Base-by-base conservation (phyloP, 2,113 vertebrate species). In the Malurus alboscapulatus region DNA sequence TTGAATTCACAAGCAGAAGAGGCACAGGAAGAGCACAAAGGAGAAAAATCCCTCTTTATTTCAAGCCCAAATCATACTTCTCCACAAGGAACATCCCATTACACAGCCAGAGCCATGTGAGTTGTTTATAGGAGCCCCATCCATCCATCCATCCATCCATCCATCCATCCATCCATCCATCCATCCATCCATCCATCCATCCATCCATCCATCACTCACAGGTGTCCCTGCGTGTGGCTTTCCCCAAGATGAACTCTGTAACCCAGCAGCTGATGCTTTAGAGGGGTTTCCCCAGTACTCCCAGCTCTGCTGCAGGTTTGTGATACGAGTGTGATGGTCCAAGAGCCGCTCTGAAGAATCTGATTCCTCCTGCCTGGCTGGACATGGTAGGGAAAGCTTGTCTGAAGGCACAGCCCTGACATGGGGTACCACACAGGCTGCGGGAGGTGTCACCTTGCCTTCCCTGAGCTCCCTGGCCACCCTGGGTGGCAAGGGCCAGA, bases 1-100 rank as follows among this genome's bases (percentile, higher is more conserved):
- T 58, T 1, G 0, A 73, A 40, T 21, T 15, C 22, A 32, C 21
- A 45, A 65, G 55, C 10, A 75, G 61, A 19, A 74, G 34, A 51
- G 2, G 11, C 16, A 40, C 8, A 34, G 40, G 9, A 81, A 36
- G 10, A 66, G 4, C 24, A 48, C 3, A 7, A 0, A 53, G 12
- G 20, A 27, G 11, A 30, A 5, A 72, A 59, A 3, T 2, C 14
- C 6, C 12, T 53, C 27, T 13, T 68, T 34, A 1, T 26, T 58
- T 29, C 12, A 19, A 90, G 40, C 27, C 17, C 30, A 90, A 32
- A 29, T 26, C 0, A 27, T 9, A 3, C n/a, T 48, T 5, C 50
- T 73, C 24, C 25, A 7, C 10, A 12, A 5, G 2, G 32, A 77
- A 26, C 29, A 34, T 9, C 25, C 47, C 34, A 30, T 13, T 15